phyloP scores from a whole-genome alignment of 2,113 vertebrate genomes.

The Microcebus jonahi region DNA sequence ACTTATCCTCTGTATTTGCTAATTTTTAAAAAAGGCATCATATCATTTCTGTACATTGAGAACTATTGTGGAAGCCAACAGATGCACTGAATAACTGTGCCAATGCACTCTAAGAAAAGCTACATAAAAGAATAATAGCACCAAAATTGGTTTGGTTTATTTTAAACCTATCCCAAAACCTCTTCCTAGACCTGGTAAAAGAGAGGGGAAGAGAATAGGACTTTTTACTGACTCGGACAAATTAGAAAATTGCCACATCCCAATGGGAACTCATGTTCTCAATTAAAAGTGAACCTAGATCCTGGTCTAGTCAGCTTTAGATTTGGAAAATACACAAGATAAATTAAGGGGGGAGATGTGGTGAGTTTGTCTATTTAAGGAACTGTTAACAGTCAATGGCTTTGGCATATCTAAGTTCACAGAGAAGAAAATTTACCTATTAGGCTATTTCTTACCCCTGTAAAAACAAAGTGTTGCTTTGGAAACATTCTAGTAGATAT shows the following conservation, averaged over 20 bases:
- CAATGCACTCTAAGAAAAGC: not conserved
- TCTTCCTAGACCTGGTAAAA: not conserved
- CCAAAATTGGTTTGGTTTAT: not conserved
- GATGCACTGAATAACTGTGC: not conserved
- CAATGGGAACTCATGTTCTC: not conserved
- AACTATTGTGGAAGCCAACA: not conserved
- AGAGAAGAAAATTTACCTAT: not conserved
- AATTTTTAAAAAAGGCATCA: not conserved
- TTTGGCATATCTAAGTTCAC: not conserved
- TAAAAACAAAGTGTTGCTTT: not conserved
- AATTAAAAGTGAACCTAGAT: not conserved
- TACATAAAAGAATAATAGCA: not conserved
- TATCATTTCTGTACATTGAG: not conserved
- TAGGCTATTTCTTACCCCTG: not conserved
- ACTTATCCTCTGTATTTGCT: not conserved
- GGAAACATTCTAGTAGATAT: not conserved
- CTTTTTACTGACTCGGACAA: not conserved
- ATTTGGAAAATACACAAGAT: not conserved
- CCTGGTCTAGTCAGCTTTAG: not conserved
- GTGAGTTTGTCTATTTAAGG: not conserved
- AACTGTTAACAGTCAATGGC: not conserved
- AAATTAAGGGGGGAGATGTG: not conserved
- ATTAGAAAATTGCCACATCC: not conserved
- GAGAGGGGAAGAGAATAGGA: not conserved
- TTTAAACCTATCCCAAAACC: not conserved